phyloP scores from a whole-genome alignment of 2,888 invertebrate species.

The Latrodectus hesperus region DNA sequence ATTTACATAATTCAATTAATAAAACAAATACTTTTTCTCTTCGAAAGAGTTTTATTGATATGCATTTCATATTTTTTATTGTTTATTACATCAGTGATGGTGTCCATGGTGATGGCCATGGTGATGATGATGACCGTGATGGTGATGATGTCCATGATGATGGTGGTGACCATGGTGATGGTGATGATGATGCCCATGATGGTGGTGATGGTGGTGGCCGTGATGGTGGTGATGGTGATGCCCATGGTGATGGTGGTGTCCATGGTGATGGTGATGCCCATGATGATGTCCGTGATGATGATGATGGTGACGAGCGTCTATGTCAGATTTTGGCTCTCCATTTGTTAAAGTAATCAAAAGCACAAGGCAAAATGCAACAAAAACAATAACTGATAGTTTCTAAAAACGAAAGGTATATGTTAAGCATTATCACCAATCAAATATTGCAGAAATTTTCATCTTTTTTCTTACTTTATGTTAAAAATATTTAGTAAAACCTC shows the following conservation, averaged over 20 bases:
- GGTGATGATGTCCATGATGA: slow-evolving; percentile 13
- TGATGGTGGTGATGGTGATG: slow-evolving; percentile 42
- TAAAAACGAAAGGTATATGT: not conserved
- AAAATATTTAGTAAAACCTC: too few relatives aligned
- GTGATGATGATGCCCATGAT: not conserved
- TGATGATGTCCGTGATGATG: slow-evolving; percentile 36
- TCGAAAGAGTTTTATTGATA: too few relatives aligned
- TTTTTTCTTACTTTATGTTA: too few relatives aligned
- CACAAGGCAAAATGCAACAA: slow-evolving; percentile 7
- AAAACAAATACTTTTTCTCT: too few relatives aligned
- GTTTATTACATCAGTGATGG: not conserved
- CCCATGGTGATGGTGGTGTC: slow-evolving; percentile 3
- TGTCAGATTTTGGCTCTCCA: not conserved
- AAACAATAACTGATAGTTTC: slow-evolving; percentile 10
- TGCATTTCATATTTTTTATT: too few relatives aligned
- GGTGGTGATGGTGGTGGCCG: slow-evolving; percentile 12
- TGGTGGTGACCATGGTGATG: slow-evolving; percentile 16
- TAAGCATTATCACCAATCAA: too few relatives aligned
- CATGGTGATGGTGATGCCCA: slow-evolving; percentile 29
- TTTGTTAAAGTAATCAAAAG: not conserved
- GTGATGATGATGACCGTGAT: slow-evolving; percentile 5
- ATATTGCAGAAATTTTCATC: too few relatives aligned
- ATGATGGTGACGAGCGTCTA: slow-evolving; percentile 21
- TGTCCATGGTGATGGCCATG: slow-evolving; percentile 23
- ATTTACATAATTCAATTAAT: too few relatives aligned